Conservation (phyloP, 2,113 vertebrate genomes). For the Chinchilla lanigera region DNA sequence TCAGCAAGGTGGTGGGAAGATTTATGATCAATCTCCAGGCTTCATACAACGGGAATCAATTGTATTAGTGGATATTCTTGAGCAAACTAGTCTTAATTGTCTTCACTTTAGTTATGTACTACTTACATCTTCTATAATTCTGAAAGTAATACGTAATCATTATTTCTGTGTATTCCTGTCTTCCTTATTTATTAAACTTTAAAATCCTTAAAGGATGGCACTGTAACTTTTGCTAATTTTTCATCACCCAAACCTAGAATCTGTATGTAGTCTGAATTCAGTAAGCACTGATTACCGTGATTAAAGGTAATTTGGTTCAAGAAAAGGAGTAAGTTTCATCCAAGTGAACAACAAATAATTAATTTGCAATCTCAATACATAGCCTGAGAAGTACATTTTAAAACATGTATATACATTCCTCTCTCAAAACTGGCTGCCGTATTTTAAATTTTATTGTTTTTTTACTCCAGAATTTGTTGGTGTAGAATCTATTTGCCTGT, state of each 20-base stretch:
- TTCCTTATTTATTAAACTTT: neutral
- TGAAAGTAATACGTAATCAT: neutral
- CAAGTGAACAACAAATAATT: neutral
- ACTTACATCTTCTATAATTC: neutral
- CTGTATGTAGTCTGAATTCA: neutral
- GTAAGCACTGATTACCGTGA: neutral
- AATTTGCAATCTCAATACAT: neutral
- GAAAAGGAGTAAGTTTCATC: neutral
- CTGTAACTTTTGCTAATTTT: conserved; percentile 28
- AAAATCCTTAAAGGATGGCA: neutral
- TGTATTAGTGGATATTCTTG: neutral
- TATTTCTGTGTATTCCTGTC: neutral
- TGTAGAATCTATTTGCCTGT: neutral
- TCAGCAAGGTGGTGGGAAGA: neutral
- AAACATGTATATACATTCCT: neutral
- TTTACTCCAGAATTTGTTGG: neutral
- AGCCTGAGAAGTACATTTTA: neutral
- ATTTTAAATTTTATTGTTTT: conserved; percentile 14
- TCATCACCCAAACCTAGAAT: neutral
- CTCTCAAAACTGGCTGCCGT: neutral
- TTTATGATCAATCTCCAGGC: neutral
- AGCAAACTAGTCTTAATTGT: neutral
- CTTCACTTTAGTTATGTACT: neutral
- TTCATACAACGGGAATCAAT: neutral
- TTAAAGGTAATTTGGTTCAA: neutral